phyloP scores from a whole-genome alignment of 2,797 vertebrate species.

The Cryptoblepharus egeriae region DNA sequence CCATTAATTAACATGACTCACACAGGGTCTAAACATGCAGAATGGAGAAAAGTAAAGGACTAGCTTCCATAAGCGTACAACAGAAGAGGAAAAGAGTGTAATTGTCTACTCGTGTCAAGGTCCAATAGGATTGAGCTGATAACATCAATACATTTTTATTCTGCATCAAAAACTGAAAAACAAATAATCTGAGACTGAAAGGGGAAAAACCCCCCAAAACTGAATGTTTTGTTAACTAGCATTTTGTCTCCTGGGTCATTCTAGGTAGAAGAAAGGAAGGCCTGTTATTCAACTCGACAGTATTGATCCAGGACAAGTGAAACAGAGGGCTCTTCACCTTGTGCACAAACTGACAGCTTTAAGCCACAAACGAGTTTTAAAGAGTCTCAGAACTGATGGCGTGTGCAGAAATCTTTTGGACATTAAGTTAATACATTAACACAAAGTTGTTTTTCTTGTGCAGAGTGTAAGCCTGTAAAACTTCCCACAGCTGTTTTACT shows the following conservation, averaged over 20 bases:
- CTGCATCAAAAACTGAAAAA: neutral
- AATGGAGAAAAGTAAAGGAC: constrained; percentile 1
- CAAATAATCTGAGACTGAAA: neutral
- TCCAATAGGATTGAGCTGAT: no score
- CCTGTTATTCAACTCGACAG: neutral
- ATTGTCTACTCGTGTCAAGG: neutral
- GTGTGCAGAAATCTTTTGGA: neutral
- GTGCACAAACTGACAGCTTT: neutral
- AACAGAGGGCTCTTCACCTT: neutral
- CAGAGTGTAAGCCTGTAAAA: neutral
- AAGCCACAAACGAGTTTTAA: neutral
- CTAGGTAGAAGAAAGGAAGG: neutral
- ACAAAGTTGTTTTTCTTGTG: no score
- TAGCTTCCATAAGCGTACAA: neutral
- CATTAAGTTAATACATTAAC: no score
- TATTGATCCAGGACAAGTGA: neutral
- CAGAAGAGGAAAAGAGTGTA: neutral
- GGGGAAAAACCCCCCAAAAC: no score
- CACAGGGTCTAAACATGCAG: neutral
- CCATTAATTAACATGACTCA: neutral
- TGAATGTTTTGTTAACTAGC: neutral
- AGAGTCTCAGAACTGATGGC: neutral
- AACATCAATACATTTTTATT: neutral
- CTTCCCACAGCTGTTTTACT: neutral
- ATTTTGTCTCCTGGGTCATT: neutral